A percentile compares a stretch with the other conserved stretches of the same genome.
phyloP scores from a whole-genome alignment of 2,888 invertebrate species.

The Drosophila anceps region DNA sequence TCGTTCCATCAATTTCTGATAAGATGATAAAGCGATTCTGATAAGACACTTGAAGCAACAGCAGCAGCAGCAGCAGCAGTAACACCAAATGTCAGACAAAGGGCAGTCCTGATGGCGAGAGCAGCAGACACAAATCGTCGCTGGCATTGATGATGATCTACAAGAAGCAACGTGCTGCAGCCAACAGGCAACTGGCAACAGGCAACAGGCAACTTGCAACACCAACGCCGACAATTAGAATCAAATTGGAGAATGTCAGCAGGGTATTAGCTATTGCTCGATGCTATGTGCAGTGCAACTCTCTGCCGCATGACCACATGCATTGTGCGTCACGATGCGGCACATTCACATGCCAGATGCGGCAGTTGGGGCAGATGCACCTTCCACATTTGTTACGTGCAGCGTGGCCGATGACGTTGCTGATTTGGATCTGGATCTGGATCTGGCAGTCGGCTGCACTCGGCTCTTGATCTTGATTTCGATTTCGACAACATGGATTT shows the following conservation, averaged over 20 bases:
- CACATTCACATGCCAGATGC: slow-evolving; percentile 38
- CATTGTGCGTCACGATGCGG: slow-evolving; percentile 72
- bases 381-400: slow-evolving; percentile 71
- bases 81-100: slow-evolving; percentile 25
- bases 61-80: slow-evolving; percentile 20
- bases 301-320: slow-evolving; percentile 53
- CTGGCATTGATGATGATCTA: slow-evolving; percentile 47
- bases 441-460: slow-evolving; percentile 32
- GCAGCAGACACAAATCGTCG: slow-evolving; percentile 43
- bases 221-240: slow-evolving; percentile 68
- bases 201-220: slow-evolving; percentile 6
- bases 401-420: slow-evolving; percentile 74
- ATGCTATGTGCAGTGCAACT: slow-evolving; percentile 1
- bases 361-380: slow-evolving; percentile 30
- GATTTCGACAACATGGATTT: slow-evolving; percentile 75
- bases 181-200: background rate
- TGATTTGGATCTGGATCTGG: slow-evolving; percentile 61
- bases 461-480: slow-evolving; percentile 77
- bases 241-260: slow-evolving; percentile 61
- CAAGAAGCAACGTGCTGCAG: slow-evolving; percentile 21
- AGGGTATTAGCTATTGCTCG: slow-evolving; percentile 17
- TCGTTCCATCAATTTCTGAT: slow-evolving; percentile 25
- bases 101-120: slow-evolving; percentile 8
- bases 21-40: slow-evolving; percentile 40
- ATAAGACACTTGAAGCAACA: slow-evolving; percentile 35